phyloP scores from a whole-genome alignment of 2,113 vertebrate species.

The Sakesphorus luctuosus region DNA sequence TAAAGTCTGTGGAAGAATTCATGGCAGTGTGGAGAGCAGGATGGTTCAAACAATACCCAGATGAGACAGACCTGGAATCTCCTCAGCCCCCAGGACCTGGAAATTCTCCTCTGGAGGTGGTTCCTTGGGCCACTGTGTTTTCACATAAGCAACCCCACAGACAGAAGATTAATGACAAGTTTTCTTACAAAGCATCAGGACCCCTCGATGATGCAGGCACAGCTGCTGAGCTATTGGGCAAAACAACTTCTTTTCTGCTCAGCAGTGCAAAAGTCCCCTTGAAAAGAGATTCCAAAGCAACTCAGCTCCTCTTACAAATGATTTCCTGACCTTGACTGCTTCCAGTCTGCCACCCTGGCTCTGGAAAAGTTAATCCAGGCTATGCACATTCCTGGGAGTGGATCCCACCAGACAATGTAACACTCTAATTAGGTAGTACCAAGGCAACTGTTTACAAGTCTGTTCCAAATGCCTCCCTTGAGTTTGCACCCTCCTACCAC shows the following conservation, averaged over 20 bases:
- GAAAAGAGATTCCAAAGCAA: not conserved
- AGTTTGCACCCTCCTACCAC: constrained; percentile 57
- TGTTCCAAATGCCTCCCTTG: constrained; percentile 56
- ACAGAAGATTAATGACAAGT: not conserved
- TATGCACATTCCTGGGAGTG: constrained; percentile 27
- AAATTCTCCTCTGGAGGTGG: not conserved
- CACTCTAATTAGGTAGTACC: constrained; percentile 47
- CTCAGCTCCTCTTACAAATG: not conserved
- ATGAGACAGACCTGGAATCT: not conserved
- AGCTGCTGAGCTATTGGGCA: not conserved
- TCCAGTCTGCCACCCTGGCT: constrained; percentile 34
- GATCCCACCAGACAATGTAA: constrained; percentile 63
- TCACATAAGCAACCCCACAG: not conserved
- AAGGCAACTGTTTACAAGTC: constrained; percentile 68
- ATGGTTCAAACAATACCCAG: not conserved
- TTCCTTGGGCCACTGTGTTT: not conserved
- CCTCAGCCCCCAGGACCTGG: not conserved
- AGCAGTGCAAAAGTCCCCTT: not conserved
- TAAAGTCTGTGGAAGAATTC: not conserved
- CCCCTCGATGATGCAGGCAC: not conserved
- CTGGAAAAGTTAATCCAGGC: constrained; percentile 44
- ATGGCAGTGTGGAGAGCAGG: not conserved
- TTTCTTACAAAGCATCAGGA: not conserved
- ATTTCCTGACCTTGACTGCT: constrained; percentile 2
- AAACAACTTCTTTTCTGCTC: not conserved